Evolutionary conservation across 2,888 invertebrate genomes (phyloP).

Genomic region (Lasioglossum oenotherae): DNA sequence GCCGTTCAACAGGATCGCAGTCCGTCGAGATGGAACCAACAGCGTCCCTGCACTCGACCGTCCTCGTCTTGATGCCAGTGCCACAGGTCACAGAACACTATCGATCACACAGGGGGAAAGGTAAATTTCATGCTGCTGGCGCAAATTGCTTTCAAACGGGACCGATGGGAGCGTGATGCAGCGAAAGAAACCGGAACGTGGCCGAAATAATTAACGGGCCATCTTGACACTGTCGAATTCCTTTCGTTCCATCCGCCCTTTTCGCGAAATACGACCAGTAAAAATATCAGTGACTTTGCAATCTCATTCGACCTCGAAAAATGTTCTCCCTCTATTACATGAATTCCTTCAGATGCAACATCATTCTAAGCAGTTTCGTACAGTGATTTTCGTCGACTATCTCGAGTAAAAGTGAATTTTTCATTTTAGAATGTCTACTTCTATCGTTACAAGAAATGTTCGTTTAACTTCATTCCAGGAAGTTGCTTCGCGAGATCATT

Average conservation of each 20-base stretch:
- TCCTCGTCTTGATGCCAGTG: constrained; percentile 92
- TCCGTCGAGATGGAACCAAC: constrained; percentile 82
- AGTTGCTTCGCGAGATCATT: background rate
- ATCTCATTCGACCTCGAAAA: background rate
- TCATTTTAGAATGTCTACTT: background rate
- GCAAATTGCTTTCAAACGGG: constrained; percentile 16
- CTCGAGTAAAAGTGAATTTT: background rate
- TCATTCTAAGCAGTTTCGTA: background rate
- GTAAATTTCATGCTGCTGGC: constrained; percentile 10
- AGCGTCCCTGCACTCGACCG: constrained; percentile 91
- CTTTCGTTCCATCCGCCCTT: background rate
- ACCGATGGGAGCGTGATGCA: background rate
- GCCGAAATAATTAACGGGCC: constrained; percentile 14
- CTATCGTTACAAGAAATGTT: background rate
- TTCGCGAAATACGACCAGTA: too few relatives aligned
- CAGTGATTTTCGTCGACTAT: background rate
- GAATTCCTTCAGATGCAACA: background rate
- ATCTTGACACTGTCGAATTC: background rate
- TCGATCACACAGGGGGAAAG: constrained; percentile 38
- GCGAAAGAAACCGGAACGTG: background rate
- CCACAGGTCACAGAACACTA: constrained; percentile 98
- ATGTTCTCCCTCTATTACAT: background rate
- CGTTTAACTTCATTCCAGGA: background rate
- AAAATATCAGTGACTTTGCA: background rate
- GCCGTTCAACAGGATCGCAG: constrained; percentile 89